phyloP scores from a whole-genome alignment of 2,113 vertebrate species.

The Planiliza haematocheilus region DNA sequence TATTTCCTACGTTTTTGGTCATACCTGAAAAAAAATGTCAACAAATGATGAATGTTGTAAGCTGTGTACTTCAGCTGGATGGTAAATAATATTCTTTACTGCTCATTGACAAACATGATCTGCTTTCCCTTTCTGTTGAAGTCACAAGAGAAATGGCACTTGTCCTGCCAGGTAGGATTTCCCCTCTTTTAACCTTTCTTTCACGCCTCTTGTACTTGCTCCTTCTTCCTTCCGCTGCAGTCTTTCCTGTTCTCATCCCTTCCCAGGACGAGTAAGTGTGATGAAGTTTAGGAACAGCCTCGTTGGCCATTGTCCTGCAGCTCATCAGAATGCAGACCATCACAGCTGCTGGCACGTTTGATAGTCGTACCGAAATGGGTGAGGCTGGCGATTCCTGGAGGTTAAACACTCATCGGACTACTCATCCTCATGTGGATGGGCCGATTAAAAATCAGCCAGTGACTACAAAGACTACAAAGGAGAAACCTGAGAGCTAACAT shows the following conservation, averaged over 20 bases:
- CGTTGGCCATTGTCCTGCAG: constrained; percentile 43
- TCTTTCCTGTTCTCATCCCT: constrained; percentile 48
- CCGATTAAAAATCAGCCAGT: constrained; percentile 44
- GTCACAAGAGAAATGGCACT: constrained; percentile 2
- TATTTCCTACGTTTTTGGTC: constrained; percentile 9
- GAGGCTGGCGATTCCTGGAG: constrained; percentile 65
- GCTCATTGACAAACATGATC: no score
- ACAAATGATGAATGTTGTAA: neutral
- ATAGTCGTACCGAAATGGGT: constrained; percentile 49
- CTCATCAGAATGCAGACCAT: constrained; percentile 27
- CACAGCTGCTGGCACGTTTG: constrained; percentile 42
- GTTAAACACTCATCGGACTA: constrained; percentile 40
- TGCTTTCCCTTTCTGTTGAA: no score
- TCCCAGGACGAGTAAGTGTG: constrained; percentile 33
- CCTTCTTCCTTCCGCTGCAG: constrained; percentile 21
- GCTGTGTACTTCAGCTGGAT: neutral
- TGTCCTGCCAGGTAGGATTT: constrained; percentile 37
- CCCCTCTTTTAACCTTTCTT: constrained; percentile 5
- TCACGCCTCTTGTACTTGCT: constrained; percentile 4
- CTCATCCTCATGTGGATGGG: constrained; percentile 25
- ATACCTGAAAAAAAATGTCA: neutral
- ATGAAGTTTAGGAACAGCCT: constrained; percentile 62
- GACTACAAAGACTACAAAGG: constrained; percentile 28
- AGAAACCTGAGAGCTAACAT: constrained; percentile 9
- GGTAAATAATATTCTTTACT: no score